A percentile compares a stretch with the other conserved stretches of the same genome.
phyloP scores from a whole-genome alignment of 2,888 invertebrate species.

The Trichopoda pennipes region DNA sequence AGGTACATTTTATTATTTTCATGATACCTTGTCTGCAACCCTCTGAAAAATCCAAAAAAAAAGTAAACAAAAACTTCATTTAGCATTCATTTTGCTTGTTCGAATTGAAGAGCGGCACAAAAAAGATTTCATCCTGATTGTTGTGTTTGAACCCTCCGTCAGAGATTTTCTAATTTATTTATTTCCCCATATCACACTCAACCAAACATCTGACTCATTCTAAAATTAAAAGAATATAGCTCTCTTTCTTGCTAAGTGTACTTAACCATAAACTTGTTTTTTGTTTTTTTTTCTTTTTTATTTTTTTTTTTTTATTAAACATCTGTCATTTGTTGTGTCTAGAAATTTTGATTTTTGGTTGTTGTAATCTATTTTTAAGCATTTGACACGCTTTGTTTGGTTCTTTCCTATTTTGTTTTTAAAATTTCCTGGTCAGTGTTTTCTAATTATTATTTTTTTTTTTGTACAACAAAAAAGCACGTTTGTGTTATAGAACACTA shows the following conservation, averaged over 20 bases:
- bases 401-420: conserved; percentile 11
- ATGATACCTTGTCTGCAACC: conserved; percentile 24
- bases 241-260: conserved; percentile 16
- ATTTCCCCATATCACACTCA: background rate
- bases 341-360: conserved; percentile 14
- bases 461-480: background rate
- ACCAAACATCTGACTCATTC: conserved; percentile 41
- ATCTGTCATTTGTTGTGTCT: conserved; percentile 52
- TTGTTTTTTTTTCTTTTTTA: too few relatives aligned
- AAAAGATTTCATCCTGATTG: conserved; percentile 73
- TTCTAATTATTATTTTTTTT: background rate
- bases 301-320: background rate
- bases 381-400: conserved; percentile 59
- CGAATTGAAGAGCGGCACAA: background rate
- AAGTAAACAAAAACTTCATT: conserved; percentile 5
- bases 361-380: conserved; percentile 36
- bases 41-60: conserved; percentile 23
- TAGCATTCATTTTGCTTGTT: conserved; percentile 33
- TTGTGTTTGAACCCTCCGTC: conserved; percentile 18
- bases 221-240: background rate
- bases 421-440: background rate
- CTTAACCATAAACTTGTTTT: conserved; percentile 7
- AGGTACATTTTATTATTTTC: background rate
- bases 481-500: background rate
- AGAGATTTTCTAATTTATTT: conserved; percentile 32